These are phyloP conservation scores for Onychostoma macrolepis DNA, from an alignment of 2,113 vertebrate species.

Conservation along the genomic window DNA sequence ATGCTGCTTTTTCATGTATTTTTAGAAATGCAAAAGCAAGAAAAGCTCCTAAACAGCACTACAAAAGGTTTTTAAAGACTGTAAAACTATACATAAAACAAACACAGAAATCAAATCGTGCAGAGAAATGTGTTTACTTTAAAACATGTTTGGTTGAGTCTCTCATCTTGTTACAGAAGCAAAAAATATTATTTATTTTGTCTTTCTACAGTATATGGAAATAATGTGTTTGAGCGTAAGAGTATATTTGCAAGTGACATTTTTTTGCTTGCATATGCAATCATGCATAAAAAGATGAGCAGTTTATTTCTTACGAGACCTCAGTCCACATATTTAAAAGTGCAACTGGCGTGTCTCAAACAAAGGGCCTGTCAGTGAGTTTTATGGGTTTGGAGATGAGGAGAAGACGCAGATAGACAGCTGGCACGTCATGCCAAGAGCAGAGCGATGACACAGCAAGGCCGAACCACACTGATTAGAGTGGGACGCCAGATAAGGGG, in stretches of 20 bases:
- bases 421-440: neutral
- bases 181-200: constrained; percentile 21
- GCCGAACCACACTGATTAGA: constrained; percentile 52
- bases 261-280: constrained; percentile 16
- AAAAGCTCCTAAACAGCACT: neutral
- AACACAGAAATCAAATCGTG: neutral
- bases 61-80: neutral
- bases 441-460: constrained; percentile 11
- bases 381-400: constrained; percentile 47
- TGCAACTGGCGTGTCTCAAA: neutral
- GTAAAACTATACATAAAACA: neutral
- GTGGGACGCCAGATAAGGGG: constrained; percentile 42
- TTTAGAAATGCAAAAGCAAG: neutral
- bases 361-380: constrained; percentile 21
- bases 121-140: neutral
- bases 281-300: neutral
- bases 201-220: constrained; percentile 3
- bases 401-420: constrained; percentile 24
- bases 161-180: neutral
- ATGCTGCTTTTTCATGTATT: neutral
- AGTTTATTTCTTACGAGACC: neutral
- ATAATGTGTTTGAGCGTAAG: neutral
- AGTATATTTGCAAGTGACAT: constrained; percentile 28
- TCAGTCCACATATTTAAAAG: neutral
- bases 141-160: constrained; percentile 17